Evolutionary conservation across 2,113 vertebrate species (phyloP).

Genomic region (Syngnathoides biaculeatus): DNA sequence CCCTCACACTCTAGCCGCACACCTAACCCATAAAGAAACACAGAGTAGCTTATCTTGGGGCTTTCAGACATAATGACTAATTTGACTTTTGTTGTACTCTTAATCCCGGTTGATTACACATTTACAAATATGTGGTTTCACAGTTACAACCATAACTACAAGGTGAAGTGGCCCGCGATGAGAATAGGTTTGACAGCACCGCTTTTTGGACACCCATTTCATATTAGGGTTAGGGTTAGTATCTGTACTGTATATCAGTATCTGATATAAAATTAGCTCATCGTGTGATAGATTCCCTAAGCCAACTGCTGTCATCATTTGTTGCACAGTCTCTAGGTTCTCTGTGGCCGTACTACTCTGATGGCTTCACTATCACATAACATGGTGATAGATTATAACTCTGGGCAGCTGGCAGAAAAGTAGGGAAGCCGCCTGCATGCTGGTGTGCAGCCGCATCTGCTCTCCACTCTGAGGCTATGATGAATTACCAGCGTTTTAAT

Average conservation of each 20-base stretch:
- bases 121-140: too few species aligned
- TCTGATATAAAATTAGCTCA: not conserved
- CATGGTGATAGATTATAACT: slow-evolving; percentile 72
- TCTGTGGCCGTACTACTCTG: slow-evolving; percentile 42
- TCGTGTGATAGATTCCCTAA: not conserved
- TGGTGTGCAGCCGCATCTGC: slow-evolving; percentile 37
- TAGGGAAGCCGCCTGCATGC: slow-evolving; percentile 42
- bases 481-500: slow-evolving; percentile 69
- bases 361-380: slow-evolving; percentile 56
- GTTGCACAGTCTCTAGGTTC: slow-evolving; percentile 27
- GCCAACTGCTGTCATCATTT: slow-evolving; percentile 26
- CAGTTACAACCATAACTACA: not conserved
- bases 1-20: too few species aligned
- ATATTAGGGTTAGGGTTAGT: too few species aligned
- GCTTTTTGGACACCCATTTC: not conserved
- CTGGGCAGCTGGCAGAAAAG: slow-evolving; percentile 55
- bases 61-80: too few species aligned
- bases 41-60: too few species aligned
- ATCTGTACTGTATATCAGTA: too few species aligned
- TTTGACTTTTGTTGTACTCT: too few species aligned
- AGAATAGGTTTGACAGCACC: not conserved
- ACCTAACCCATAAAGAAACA: too few species aligned
- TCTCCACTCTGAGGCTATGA: slow-evolving; percentile 56
- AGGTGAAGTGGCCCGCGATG: not conserved
- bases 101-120: too few species aligned